Percentiles rank a stretch among this genome's conserved stretches.
phyloP scores from a whole-genome alignment of 1,140 invertebrate species.

The Lithobius niger region DNA sequence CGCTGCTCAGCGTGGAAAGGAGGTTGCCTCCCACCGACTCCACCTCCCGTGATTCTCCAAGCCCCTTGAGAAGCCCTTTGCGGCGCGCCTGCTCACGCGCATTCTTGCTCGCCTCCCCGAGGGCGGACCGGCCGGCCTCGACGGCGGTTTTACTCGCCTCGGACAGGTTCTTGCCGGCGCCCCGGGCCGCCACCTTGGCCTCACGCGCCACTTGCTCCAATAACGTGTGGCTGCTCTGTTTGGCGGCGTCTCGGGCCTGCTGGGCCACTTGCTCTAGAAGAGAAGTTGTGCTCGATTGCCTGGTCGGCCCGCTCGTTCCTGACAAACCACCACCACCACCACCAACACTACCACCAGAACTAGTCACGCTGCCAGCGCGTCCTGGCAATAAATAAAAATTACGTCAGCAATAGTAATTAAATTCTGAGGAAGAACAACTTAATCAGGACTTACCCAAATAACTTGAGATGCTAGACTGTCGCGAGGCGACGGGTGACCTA shows the following conservation, averaged over 20 bases:
- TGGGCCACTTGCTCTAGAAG: constrained; percentile 18
- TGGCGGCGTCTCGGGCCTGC: constrained; percentile 29
- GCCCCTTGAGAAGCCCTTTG: constrained; percentile 66
- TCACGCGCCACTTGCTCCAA: constrained; percentile 75
- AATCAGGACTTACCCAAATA: constrained; percentile 2
- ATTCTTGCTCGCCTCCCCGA: constrained; percentile 68
- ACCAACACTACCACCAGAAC: too few species aligned
- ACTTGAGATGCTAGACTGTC: constrained; percentile 8
- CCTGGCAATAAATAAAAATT: neutral
- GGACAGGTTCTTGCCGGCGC: constrained; percentile 63
- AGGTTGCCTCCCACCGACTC: constrained; percentile 39
- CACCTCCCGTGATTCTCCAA: constrained; percentile 14
- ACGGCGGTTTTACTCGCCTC: constrained; percentile 67
- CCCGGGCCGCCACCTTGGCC: constrained; percentile 75
- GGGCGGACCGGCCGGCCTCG: constrained; percentile 68
- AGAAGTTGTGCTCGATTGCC: constrained; percentile 11
- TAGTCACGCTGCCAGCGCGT: too few species aligned
- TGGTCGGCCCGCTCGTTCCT: too few species aligned
- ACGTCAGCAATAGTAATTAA: neutral
- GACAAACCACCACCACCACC: too few species aligned
- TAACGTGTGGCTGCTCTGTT: constrained; percentile 41
- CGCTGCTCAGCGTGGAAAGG: constrained; percentile 74
- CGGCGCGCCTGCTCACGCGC: constrained; percentile 72
- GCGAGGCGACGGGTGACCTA: neutral
- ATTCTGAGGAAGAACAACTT: neutral